Conservation (phyloP, 2,888 invertebrate genomes). For the Aphelenchoides bicaudatus region DNA sequence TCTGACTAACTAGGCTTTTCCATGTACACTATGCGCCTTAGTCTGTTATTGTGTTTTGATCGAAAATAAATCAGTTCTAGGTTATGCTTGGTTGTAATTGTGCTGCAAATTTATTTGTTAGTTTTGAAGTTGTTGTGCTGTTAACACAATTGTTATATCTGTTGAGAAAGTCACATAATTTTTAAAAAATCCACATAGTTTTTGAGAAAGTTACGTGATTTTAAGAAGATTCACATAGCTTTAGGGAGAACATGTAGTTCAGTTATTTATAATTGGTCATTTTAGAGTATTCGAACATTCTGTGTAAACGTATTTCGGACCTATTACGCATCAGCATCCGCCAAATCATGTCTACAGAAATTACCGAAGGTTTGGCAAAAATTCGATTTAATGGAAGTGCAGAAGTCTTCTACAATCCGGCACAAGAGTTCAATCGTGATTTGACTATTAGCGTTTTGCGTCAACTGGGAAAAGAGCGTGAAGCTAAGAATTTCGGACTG, state of each 20-base stretch:
- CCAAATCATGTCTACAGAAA: constrained; percentile 4
- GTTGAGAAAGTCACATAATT: background rate
- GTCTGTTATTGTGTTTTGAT: too few relatives aligned
- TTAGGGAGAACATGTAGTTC: background rate
- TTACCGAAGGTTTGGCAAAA: constrained; percentile 49
- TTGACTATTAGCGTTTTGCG: constrained; percentile 64
- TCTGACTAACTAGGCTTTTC: too few relatives aligned
- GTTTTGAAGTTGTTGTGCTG: background rate
- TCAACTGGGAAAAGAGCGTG: constrained; percentile 3
- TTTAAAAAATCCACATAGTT: background rate
- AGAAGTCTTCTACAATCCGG: constrained; percentile 88
- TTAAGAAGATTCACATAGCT: background rate
- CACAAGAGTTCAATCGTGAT: constrained; percentile 96
- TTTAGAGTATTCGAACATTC: constrained; percentile 13
- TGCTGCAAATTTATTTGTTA: too few relatives aligned
- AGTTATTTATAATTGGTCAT: background rate
- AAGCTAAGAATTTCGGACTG: constrained; percentile 58
- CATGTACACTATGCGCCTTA: too few relatives aligned
- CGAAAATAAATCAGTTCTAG: too few relatives aligned
- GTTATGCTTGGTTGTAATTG: too few relatives aligned
- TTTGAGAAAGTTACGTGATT: background rate
- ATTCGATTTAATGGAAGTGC: constrained; percentile 41
- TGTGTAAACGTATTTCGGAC: background rate
- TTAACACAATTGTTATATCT: background rate
- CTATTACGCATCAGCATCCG: background rate